Base-by-base conservation (phyloP, 2,888 invertebrate species). In the Lithodes maja region DNA sequence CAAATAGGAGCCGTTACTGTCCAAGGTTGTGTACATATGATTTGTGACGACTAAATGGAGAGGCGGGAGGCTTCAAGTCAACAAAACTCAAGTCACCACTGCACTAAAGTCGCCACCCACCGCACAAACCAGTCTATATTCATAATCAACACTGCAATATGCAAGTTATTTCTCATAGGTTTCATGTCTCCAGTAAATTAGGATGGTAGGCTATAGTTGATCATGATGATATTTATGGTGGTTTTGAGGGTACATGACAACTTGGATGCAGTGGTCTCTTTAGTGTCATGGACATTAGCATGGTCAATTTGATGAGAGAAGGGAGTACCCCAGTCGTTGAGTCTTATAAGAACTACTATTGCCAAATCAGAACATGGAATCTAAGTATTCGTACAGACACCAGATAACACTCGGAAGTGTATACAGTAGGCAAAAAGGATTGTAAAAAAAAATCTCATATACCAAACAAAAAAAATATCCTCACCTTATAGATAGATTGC, bases 261-360 rank as follows among this genome's bases (percentile, higher is more conserved):
- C 33, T 33, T 33, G 33, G 33, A 33, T 83, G 83, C 83, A 15
- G 17, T 69, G 12, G 17, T 50, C 33, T 82, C 49, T 69, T 49
- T 82, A 52, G 52, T 81, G 49, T 82, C 50, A 50, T 82, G 69
- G 33, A 82, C 49, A 83, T 53, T 55, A 75, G 12, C 17, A 33
- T 75, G 83, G 75, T 33, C 33, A 83, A n/a, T 53, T 55, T 68
- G 53, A 69, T 83, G 33, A 75, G 74, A 49, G 55, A 83, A 83
- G 75, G 2, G 78, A 52, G 53, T 78, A 12, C 78, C 52, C 53
- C 78, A 49, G 55, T 55, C 55, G 52, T 3, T 52, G 52, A 54
- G 5, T 55, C 55, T 83, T 75, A 83, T 54, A 75, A 3, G 52
- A 54, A 69, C 74, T 78, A 52, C 78, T 83, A 83, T 75, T 83